Base-by-base conservation (phyloP, 2,888 invertebrate genomes). In the Dolomedes plantarius region DNA sequence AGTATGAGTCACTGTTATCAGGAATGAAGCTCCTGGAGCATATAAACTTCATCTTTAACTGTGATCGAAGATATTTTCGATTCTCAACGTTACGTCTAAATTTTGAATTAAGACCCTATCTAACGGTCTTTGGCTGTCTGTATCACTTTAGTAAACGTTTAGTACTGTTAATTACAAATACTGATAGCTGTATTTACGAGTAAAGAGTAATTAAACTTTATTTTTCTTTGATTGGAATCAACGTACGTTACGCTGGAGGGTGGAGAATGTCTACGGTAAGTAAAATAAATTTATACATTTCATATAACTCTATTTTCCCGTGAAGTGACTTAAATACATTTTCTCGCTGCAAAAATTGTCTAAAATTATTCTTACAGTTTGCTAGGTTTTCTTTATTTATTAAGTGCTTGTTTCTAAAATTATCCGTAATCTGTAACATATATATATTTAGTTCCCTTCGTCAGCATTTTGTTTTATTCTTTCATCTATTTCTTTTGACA, bases 261-360 rank as follows among this genome's bases (percentile, higher is more conserved):
- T 83, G 83, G 83, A 83, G 76, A 56, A 83, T 83, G 83, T 83
- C 83, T 69, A 65, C 72, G 36, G 83, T 83, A 83, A 83, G 76
- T 72, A 67, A 16, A 62, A 23, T 46, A 50, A 23, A 46, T 46
- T 69, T 56, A 73, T 28, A 28, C 64, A n/a, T 65, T 65, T 65
- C 31, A 31, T 65, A 13, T 65, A 16, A 31, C 1, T 16, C n/a
- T n/a, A n/a, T n/a, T n/a, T n/a, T n/a, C n/a, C n/a, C n/a, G n/a
- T n/a, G n/a, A n/a, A n/a, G n/a, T n/a, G n/a, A n/a, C n/a, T n/a
- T n/a, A n/a, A n/a, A n/a, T n/a, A n/a, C n/a, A n/a, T n/a, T n/a
- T n/a, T n/a, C n/a, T n/a, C n/a, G n/a, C n/a, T n/a, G n/a, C n/a
- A n/a, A n/a, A n/a, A n/a, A n/a, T n/a, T n/a, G n/a, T n/a, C n/a